Percentiles rank a stretch among this genome's conserved stretches.
These are phyloP conservation scores for Drosophila ezoana DNA, from an alignment of 2,888 invertebrate genomes.

Conservation along the genomic window DNA sequence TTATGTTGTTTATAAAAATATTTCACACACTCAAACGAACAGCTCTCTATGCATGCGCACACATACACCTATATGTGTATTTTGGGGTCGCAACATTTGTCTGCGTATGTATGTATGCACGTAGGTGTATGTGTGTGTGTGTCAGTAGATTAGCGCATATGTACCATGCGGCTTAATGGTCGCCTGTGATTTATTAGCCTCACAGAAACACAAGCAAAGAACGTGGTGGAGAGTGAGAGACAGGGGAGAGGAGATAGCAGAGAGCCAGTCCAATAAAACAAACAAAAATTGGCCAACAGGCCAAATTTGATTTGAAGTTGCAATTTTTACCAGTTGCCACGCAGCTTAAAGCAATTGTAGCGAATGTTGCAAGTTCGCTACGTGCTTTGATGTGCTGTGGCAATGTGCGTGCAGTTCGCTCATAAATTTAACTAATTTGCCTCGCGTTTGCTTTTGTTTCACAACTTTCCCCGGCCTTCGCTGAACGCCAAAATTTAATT, in stretches of 20 bases:
- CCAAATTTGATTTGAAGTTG: slow-evolving; percentile 59
- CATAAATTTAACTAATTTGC: slow-evolving; percentile 64
- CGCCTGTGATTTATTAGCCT: slow-evolving; percentile 67
- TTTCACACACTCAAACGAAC: slow-evolving; percentile 62
- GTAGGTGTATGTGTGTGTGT: slow-evolving; percentile 33
- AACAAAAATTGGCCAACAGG: slow-evolving; percentile 16
- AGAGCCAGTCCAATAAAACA: slow-evolving; percentile 7
- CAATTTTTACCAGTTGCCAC: slow-evolving; percentile 32
- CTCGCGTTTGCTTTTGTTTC: slow-evolving; percentile 9
- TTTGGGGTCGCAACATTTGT: slow-evolving; percentile 47
- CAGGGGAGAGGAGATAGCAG: background rate
- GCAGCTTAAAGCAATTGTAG: slow-evolving; percentile 34
- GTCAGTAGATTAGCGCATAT: slow-evolving; percentile 72
- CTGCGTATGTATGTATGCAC: slow-evolving; percentile 20
- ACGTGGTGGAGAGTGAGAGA: background rate
- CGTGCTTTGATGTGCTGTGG: slow-evolving; percentile 20
- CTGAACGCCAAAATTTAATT: slow-evolving; percentile 51
- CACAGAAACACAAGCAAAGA: slow-evolving; percentile 23
- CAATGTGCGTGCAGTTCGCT: slow-evolving; percentile 60
- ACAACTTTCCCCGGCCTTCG: slow-evolving; percentile 7
- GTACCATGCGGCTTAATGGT: slow-evolving; percentile 75
- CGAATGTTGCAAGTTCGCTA: slow-evolving; percentile 36
- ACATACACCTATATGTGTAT: slow-evolving; percentile 13
- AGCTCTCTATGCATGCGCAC: slow-evolving; percentile 6
- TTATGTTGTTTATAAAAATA: slow-evolving; percentile 80